These are phyloP conservation scores for Caenorhabditis plicata DNA, from an alignment of 2,888 invertebrate genomes.

Conservation along the genomic window DNA sequence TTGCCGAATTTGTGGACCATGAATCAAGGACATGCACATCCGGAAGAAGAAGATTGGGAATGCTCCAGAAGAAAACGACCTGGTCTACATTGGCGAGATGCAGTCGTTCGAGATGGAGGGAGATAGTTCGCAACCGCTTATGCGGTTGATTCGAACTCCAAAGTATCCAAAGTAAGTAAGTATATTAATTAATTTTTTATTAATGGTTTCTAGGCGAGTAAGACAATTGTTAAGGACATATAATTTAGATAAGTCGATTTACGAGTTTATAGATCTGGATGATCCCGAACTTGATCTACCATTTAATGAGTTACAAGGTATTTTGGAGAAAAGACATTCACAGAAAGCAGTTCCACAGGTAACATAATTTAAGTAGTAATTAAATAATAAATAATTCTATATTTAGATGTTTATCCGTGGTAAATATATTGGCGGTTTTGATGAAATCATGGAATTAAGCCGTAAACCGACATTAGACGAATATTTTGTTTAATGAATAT, in stretches of 20 bases:
- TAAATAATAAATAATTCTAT: neutral
- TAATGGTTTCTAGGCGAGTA: slow-evolving; percentile 20
- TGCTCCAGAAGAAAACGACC: no score
- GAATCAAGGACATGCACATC: no score
- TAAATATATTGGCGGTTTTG: slow-evolving; percentile 16
- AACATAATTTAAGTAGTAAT: no score
- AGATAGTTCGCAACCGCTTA: no score
- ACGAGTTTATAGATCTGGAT: slow-evolving; percentile 17
- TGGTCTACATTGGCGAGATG: no score
- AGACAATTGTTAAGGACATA: slow-evolving; percentile 15
- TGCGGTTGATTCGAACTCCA: no score
- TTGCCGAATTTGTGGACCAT: no score
- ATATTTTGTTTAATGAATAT: neutral
- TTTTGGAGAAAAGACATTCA: neutral
- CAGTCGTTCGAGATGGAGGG: no score
- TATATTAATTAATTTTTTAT: no score
- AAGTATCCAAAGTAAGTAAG: no score
- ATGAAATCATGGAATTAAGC: slow-evolving; percentile 5
- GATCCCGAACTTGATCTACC: neutral
- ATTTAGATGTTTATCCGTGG: slow-evolving; percentile 15
- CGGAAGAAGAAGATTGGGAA: no score
- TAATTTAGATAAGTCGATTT: slow-evolving; percentile 7
- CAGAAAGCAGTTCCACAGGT: slow-evolving; percentile 4
- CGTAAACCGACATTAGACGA: neutral
- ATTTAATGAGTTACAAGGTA: neutral